These are phyloP conservation scores for Omphaloscelis lunosa DNA, from an alignment of 2,888 invertebrate genomes.

Conservation along the genomic window DNA sequence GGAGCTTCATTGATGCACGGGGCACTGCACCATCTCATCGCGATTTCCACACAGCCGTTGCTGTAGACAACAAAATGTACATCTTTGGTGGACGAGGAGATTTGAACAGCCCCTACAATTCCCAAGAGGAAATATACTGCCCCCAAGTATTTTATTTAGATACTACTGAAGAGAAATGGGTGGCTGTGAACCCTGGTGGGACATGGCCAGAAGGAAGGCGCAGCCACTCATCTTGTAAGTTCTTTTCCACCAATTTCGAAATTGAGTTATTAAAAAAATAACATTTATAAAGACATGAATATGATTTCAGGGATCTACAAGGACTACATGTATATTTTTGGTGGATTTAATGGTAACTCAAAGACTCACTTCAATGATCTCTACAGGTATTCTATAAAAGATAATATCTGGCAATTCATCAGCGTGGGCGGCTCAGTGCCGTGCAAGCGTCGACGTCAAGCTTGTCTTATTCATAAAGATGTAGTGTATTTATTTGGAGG, in stretches of 20 bases:
- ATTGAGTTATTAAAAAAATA: background rate
- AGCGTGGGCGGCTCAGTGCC: slow-evolving; percentile 91
- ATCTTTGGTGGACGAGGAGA: slow-evolving; percentile 97
- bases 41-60: slow-evolving; percentile 97
- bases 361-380: slow-evolving; percentile 96
- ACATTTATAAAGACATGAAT: background rate
- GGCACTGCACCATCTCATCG: slow-evolving; percentile 93
- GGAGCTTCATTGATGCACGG: slow-evolving; percentile 92
- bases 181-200: slow-evolving; percentile 90
- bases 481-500: slow-evolving; percentile 97
- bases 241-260: background rate
- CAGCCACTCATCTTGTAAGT: slow-evolving; percentile 97
- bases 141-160: slow-evolving; percentile 94
- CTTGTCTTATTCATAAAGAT: slow-evolving; percentile 94
- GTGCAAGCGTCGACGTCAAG: slow-evolving; percentile 93
- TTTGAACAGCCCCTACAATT: slow-evolving; percentile 87
- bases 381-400: slow-evolving; percentile 92
- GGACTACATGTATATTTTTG: slow-evolving; percentile 96
- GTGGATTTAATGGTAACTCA: slow-evolving; percentile 95
- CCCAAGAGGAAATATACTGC: slow-evolving; percentile 94
- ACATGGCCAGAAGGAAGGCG: slow-evolving; percentile 94
- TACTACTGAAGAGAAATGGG: slow-evolving; percentile 93
- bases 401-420: slow-evolving; percentile 91
- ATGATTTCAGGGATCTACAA: slow-evolving; percentile 93
- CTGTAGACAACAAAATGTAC: slow-evolving; percentile 95